Evolutionary conservation across 1,140 invertebrate genomes (phyloP), one percentile per base, ranked within the genome.

Genomic region (Ditylenchus dipsaci): DNA sequence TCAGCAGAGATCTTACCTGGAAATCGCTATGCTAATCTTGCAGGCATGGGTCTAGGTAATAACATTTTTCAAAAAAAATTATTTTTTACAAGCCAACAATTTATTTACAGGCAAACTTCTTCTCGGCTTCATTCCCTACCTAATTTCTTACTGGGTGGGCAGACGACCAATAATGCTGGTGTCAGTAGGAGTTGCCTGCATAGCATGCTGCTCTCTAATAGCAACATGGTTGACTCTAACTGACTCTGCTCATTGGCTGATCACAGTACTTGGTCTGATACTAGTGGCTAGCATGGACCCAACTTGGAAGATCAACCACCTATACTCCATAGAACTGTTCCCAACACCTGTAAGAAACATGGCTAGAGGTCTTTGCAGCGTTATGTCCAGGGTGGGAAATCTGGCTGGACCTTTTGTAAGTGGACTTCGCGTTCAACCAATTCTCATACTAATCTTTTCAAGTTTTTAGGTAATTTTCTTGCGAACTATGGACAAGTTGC

Each of bases 1-100:
- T 67, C 69, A 1, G 63, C 81, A 7, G 79, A 83, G 29, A 62
- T 66, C 11, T 38, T 81, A 13, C 75, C 81, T 33, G 79, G 79
- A 21, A 75, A 71, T 42, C 76, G 79, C 19, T 81, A 65, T 38
- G 15, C 65, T 13, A 82, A 83, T 58, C 56, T 83, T 38, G 74
- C 67, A 0, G 7, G 64, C 7, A 81, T 79, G 74, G 79, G 79
- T n/a, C 19, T 53, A 42, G 66, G 66, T 21, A 38, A 11, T 5
- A 38, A 5, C 33, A 38, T 11, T 38, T 38, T 38, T 38, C n/a
- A n/a, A n/a, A n/a, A n/a, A n/a, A n/a, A n/a, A n/a, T n/a, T n/a
- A n/a, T n/a, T n/a, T n/a, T n/a, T n/a, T n/a, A n/a, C n/a, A n/a
- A n/a, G n/a, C n/a, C n/a, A n/a, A n/a, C n/a, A n/a, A n/a, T n/a